Evolutionary conservation across 2,888 invertebrate species (phyloP).

Genomic region (Penaeus monodon): DNA sequence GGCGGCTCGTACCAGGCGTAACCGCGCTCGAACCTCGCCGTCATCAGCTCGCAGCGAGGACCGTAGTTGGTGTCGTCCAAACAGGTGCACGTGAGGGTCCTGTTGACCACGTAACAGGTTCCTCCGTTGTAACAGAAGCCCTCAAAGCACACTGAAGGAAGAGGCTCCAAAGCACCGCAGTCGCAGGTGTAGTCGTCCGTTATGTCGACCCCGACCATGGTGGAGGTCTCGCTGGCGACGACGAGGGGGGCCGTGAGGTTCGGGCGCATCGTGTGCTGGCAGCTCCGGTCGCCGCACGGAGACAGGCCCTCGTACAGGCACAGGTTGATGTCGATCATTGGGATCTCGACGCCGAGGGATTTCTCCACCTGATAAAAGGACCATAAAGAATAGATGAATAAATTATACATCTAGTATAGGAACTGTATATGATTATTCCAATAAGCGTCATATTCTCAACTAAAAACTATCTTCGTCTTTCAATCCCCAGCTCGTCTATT

Average conservation of each 20-base stretch:
- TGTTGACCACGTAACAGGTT: conserved; percentile 34
- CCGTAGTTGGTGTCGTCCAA: conserved; percentile 56
- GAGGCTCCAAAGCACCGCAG: conserved; percentile 46
- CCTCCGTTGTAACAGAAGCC: conserved; percentile 60
- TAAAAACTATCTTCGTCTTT: too few relatives aligned
- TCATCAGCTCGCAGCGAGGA: conserved; percentile 57
- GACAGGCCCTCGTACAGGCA: conserved; percentile 58
- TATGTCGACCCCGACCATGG: conserved; percentile 58
- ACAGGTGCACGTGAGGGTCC: conserved; percentile 44
- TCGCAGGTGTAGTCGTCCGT: conserved; percentile 58
- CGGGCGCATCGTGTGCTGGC: conserved; percentile 50
- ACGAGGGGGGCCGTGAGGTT: conserved; percentile 55
- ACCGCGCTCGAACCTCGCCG: conserved; percentile 53
- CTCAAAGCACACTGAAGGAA: conserved; percentile 11
- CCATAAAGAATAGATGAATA: too few relatives aligned
- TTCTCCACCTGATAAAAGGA: conserved; percentile 38
- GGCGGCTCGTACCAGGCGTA: conserved; percentile 60
- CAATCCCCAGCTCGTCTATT: too few relatives aligned
- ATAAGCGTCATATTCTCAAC: too few relatives aligned
- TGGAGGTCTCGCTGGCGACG: conserved; percentile 41
- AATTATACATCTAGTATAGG: background rate
- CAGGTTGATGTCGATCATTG: conserved; percentile 56
- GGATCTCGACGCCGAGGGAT: conserved; percentile 43
- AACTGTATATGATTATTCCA: too few relatives aligned
- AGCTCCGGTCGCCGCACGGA: conserved; percentile 46